A percentile compares a stretch with the other conserved stretches of the same genome.
Evolutionary conservation across 2,888 invertebrate genomes (phyloP).

Genomic region (Nipponacmea schrenckii): DNA sequence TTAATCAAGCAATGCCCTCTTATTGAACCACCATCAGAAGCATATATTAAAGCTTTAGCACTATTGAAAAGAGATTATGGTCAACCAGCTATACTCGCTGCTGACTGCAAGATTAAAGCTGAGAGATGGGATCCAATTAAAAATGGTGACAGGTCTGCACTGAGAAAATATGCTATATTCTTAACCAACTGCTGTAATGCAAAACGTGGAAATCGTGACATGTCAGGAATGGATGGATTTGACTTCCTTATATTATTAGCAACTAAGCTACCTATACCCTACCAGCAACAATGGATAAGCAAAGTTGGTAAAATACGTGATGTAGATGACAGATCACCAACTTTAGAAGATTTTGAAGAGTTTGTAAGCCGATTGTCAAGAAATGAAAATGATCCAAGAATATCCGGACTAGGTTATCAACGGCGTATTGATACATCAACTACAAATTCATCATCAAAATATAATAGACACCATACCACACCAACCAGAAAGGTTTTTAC

Average conservation of each 20-base stretch:
- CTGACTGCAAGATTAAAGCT: background rate
- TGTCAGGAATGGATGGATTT: background rate
- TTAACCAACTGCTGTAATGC: background rate
- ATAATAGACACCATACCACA: background rate
- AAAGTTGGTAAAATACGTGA: background rate
- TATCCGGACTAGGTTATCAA: background rate
- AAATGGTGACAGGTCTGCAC: background rate
- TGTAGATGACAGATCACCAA: background rate
- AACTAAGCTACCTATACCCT: background rate
- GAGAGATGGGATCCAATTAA: background rate
- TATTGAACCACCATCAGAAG: background rate
- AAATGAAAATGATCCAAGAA: background rate
- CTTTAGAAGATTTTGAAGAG: no score
- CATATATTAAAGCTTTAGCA: background rate
- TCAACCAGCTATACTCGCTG: background rate
- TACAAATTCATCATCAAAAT: background rate
- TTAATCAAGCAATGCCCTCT: background rate
- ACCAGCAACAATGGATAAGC: background rate
- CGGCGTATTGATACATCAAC: background rate
- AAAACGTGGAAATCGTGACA: background rate
- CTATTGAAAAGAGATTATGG: background rate
- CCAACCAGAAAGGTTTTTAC: background rate
- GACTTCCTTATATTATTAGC: background rate
- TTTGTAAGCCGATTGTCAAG: background rate
- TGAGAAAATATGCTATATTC: background rate